Evolutionary conservation across 2,888 invertebrate species (phyloP).

Genomic region (Cosmia pyralina): DNA sequence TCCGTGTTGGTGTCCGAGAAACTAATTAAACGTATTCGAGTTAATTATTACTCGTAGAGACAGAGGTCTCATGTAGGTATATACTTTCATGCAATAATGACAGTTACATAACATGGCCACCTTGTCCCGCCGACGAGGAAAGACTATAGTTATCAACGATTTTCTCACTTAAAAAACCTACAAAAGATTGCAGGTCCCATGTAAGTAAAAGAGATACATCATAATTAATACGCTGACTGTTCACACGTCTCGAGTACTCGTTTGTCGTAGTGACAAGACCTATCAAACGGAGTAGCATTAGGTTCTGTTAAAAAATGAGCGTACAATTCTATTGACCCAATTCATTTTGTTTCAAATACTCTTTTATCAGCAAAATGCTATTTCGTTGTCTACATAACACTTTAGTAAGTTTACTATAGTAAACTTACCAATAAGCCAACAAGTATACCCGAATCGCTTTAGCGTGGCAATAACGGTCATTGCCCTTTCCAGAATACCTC

Average conservation of each 20-base stretch:
- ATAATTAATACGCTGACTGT: too few species aligned
- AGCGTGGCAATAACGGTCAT: too few species aligned
- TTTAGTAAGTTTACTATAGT: neutral
- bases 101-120: neutral
- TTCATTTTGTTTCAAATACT: neutral
- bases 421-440: conserved; percentile 10
- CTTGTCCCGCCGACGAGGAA: too few species aligned
- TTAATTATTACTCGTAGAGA: conserved; percentile 5
- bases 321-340: neutral
- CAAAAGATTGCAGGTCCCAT: too few species aligned
- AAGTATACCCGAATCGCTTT: too few species aligned
- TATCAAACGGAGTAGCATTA: too few species aligned
- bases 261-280: too few species aligned
- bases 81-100: neutral
- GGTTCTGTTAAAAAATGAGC: neutral
- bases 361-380: neutral
- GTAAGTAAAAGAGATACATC: too few species aligned
- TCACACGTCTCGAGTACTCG: too few species aligned
- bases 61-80: neutral
- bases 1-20: conserved; percentile 41
- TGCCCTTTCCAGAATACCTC: too few species aligned
- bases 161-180: too few species aligned
- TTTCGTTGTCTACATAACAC: neutral
- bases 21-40: conserved; percentile 7
- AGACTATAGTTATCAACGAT: too few species aligned